Evolutionary conservation across 1,140 invertebrate species (phyloP).

Genomic region (Bombus waltoni): DNA sequence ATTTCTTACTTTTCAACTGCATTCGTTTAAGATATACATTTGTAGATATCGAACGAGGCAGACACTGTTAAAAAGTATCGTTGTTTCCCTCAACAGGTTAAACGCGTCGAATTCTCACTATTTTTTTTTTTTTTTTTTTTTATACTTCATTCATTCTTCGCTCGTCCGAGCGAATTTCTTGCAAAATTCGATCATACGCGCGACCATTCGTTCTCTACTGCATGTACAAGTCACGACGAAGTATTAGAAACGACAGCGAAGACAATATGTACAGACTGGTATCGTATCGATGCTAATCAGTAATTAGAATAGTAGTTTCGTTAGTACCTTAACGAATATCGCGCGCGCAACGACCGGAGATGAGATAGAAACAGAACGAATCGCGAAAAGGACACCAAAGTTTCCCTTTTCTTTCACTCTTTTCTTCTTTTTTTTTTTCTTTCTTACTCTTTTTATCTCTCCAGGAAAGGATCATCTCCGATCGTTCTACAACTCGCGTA

Average conservation of each 20-base stretch:
- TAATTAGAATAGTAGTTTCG: constrained; percentile 55
- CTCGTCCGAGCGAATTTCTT: background rate
- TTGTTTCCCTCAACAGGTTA: background rate
- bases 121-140: no score
- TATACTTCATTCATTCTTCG: background rate
- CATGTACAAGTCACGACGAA: constrained; percentile 53
- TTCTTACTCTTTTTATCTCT: no score
- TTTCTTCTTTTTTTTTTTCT: background rate
- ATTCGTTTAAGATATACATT: no score
- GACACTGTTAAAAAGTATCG: background rate
- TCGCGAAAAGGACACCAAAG: background rate
- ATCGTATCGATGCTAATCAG: constrained; percentile 54
- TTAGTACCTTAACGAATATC: constrained; percentile 62
- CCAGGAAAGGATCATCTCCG: background rate
- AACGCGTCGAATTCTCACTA: background rate
- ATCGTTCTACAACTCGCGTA: no score
- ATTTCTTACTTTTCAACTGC: background rate
- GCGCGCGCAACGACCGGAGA: constrained; percentile 31
- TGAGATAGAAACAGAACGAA: background rate
- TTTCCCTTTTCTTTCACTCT: background rate
- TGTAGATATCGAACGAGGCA: background rate
- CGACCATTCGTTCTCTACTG: constrained; percentile 17
- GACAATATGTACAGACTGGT: constrained; percentile 72
- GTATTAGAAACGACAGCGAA: constrained; percentile 68
- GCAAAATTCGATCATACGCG: background rate